Base-by-base conservation (phyloP, 2,888 invertebrate genomes). In the Malthinus flaveolus region DNA sequence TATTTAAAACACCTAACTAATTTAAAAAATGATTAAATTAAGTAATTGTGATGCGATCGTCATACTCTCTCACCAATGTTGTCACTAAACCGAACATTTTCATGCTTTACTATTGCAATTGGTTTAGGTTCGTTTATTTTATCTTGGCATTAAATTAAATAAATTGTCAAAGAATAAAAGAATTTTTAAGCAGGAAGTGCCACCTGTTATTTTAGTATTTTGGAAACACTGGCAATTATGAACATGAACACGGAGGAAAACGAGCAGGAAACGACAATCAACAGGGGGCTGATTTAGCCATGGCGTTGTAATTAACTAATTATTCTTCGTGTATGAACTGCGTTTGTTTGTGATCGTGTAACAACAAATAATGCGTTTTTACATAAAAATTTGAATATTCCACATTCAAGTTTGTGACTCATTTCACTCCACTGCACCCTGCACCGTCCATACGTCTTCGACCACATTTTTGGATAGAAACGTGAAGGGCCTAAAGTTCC, bases 1-100 rank as follows among this genome's bases (percentile, higher is more conserved):
- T 2, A 42, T 42, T 42, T 42, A 42, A 7, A n/a, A 42, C 39
- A 42, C 13, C 39, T 42, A n/a, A 42, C 39, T 15, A 42, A 42
- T 23, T 42, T 15, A 15, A 42, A 42, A 15, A 15, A 2, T 42
- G 13, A 42, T 42, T 42, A 23, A 42, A 42, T 42, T 42, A 42
- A 15, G 39, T 42, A 42, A 42, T 42, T 6, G 23, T 4, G 2
- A 8, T 9, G 15, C 10, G 12, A 7, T 42, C 13, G n/a, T 42
- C 13, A 42, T 42, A 23, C 23, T 42, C 23, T 42, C 15, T n/a
- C 12, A 15, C n/a, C 15, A 7, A 42, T 42, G n/a, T 15, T 7
- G 10, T 42, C 39, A 15, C 6, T 13, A 11, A 42, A 42, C 39
- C 15, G 23, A 42, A 42, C 13, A 42, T 42, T 42, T 42, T 42